Evolutionary conservation across 2,113 vertebrate species (phyloP), one percentile per base, ranked within the genome.

Genomic region (Neodon shergylaensis): DNA sequence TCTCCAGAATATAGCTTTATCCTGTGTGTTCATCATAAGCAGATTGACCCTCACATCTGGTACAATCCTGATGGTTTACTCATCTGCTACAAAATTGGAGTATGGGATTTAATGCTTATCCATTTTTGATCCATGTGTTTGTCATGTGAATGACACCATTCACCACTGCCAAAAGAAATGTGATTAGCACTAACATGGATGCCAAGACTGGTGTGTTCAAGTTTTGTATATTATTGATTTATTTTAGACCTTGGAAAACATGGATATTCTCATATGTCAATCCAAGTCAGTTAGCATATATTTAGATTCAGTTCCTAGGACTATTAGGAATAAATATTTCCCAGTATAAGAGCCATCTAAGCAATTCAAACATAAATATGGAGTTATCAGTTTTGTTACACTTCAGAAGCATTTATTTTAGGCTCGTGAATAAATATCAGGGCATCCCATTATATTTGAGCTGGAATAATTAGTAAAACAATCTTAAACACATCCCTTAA

Each of bases 1-100:
- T 98, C 97, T 78, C 98, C 96, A 94, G 98, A 98, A 91, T 97
- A 98, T 12, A 98, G 98, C 94, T 98, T 99, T 74, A 98, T 70
- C 97, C 98, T 98, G 87, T 98, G 98, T 61, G 98, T 97, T 63
- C 96, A 58, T 98, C 98, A 1, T 98, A 98, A 74, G 98, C 97
- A 85, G 98, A 98, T 88, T 98, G 98, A 58, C 96, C 96, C 54
- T 98, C n/a, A 33, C 17, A 78, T 36, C 28, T 19, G 44, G 19
- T 97, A 0, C 98, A 98, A 14, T 47, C 98, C 97, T 42, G 87
- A 12, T 98, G 66, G 65, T 98, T 94, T 98, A 33, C 97, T 98
- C 97, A 98, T 98, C 19, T 98, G 98, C 44, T 98, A 96, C 84
- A 98, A 97, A 77, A 97, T 98, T 95, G 97, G 98, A 95, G 98